Percentiles rank a stretch among this genome's conserved stretches.
These are phyloP conservation scores for Misgurnus mizolepis DNA, from an alignment of 2,113 vertebrate genomes.

Conservation along the genomic window DNA sequence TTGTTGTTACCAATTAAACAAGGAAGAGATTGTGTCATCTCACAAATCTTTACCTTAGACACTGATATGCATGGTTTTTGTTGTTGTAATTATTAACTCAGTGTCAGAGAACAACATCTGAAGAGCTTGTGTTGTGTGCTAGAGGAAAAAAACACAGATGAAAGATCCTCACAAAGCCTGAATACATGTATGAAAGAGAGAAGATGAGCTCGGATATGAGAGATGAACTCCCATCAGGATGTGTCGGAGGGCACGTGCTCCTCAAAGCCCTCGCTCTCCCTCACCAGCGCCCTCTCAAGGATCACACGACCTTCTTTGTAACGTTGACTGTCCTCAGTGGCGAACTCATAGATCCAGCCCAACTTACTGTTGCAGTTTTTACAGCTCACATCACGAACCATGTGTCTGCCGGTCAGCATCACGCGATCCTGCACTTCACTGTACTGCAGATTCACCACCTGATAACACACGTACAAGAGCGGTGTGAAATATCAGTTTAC, in stretches of 20 bases:
- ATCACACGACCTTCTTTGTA: slow-evolving; percentile 98
- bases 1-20: no score
- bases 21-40: no score
- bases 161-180: no score
- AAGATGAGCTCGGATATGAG: no score
- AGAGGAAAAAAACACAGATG: no score
- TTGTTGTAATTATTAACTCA: no score
- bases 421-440: slow-evolving; percentile 98
- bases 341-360: slow-evolving; percentile 99
- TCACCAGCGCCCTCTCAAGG: slow-evolving; percentile 92
- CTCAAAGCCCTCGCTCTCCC: slow-evolving; percentile 94
- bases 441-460: slow-evolving; percentile 98
- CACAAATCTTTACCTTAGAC: no score
- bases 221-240: slow-evolving; percentile 72
- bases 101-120: no score
- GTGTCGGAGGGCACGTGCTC: slow-evolving; percentile 88
- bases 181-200: no score
- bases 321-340: slow-evolving; percentile 97
- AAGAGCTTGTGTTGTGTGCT: no score
- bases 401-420: slow-evolving; percentile 97
- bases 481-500: no score
- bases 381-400: slow-evolving; percentile 98
- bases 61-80: no score
- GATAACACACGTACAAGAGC: neutral
- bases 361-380: slow-evolving; percentile 99